phyloP scores from a whole-genome alignment of 1,140 invertebrate species.

The Lamellibrachia luymesi region DNA sequence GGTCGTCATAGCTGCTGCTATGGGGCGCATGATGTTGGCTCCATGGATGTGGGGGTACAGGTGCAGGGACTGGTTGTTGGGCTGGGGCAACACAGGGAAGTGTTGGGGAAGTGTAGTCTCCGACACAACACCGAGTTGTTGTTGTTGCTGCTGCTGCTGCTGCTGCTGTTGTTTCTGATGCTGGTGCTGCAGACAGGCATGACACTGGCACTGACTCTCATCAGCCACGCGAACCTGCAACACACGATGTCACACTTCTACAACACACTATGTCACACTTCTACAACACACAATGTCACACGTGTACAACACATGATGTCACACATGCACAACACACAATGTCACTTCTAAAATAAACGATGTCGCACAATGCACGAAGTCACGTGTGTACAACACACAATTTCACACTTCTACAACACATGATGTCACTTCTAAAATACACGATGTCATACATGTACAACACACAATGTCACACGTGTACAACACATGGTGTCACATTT shows the following conservation, averaged over 20 bases:
- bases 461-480: background rate
- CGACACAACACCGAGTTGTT: conserved; percentile 39
- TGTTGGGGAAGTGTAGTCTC: conserved; percentile 48
- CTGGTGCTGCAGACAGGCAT: conserved; percentile 50
- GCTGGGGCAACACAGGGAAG: conserved; percentile 38
- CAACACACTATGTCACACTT: background rate
- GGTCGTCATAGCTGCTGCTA: conserved; percentile 22
- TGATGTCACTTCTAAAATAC: background rate
- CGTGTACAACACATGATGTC: background rate
- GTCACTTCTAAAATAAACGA: no score
- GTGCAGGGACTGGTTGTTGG: conserved; percentile 44
- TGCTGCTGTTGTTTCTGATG: background rate
- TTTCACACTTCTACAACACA: background rate
- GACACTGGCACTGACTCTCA: conserved; percentile 46
- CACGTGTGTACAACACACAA: background rate
- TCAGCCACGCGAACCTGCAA: background rate
- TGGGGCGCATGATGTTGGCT: conserved; percentile 41
- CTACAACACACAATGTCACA: background rate
- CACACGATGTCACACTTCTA: background rate
- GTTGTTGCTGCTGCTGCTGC: background rate
- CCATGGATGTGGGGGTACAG: conserved; percentile 58
- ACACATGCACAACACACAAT: background rate
- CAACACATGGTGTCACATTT: no score
- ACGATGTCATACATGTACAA: background rate
- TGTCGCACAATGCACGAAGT: no score